Base-by-base conservation (phyloP, 2,797 vertebrate genomes). In the Arnoldichthys spilopterus region DNA sequence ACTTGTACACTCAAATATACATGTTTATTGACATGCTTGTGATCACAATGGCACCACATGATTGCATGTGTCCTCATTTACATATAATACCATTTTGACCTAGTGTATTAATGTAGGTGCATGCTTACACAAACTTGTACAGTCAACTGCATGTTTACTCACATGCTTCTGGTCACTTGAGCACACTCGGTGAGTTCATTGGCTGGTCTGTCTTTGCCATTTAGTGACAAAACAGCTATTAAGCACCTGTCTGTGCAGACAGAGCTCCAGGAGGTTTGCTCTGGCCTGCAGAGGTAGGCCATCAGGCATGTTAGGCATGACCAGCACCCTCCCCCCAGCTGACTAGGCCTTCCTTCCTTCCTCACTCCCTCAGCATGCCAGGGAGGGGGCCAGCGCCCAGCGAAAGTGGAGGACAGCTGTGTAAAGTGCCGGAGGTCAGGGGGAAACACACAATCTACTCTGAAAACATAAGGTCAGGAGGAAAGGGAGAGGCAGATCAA, bases 321-420 rank as follows among this genome's bases (percentile, higher is more conserved):
- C 63, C 43, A 6, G 20, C 61, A 53, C 72, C 30, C 15, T 16
- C 59, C 26, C n/a, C 30, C 69, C 82, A 79, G 78, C 82, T 85
- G 82, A 85, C 53, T 45, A 56, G 74, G 63, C 74, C 72, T 84
- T 70, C 34, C 74, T 84, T 70, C 34, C 74, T 75, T 26, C 45
- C 22, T 77, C 47, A 56, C 28, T 32, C 15, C 30, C 30, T 61
- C 49, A 22, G 61, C 37, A 63, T 61, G 58, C 16, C 16, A 78
- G 62, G 49, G 24, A 62, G 30, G 67, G 62, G 62, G 74, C 28
- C 47, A 64, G 18, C 37, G 63, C 53, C 67, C 37, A 75, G 64
- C 61, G 83, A 77, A 68, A 74, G 78, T 81, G 74, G 62, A 63
- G 69, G 76, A 72, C 82, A 87, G 86, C 86, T 87, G 86, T 76